A percentile compares a stretch with the other conserved stretches of the same genome.
phyloP scores from a whole-genome alignment of 2,113 vertebrate species.

The Eretmochelys imbricata region DNA sequence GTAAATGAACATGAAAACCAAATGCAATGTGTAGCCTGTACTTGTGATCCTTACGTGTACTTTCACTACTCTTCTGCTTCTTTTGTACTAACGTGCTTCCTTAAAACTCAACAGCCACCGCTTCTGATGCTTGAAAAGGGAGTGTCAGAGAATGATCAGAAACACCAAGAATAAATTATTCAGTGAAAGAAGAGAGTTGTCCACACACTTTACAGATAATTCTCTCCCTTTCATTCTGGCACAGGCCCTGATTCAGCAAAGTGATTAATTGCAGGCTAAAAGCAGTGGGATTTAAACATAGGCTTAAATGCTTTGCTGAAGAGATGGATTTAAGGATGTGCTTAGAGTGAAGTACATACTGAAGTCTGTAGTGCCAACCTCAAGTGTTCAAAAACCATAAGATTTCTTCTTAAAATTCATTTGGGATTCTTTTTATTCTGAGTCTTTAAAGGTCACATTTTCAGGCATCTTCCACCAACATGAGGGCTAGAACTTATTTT shows the following conservation, averaged over 20 bases:
- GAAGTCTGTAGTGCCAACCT: background rate
- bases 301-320: background rate
- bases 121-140: background rate
- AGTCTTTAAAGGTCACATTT: background rate
- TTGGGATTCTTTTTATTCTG: background rate
- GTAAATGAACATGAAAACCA: background rate
- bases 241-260: background rate
- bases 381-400: background rate
- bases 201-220: background rate
- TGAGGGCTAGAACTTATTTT: background rate
- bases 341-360: background rate
- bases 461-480: background rate
- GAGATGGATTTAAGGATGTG: background rate
- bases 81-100: background rate
- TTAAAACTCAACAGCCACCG: background rate
- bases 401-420: background rate
- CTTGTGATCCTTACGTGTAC: background rate
- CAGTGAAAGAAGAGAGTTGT: background rate
- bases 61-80: background rate
- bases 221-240: background rate
- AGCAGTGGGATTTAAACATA: background rate
- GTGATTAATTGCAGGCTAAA: background rate
- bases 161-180: background rate
- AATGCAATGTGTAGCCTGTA: background rate
- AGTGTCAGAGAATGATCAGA: background rate